Evolutionary conservation across 1,140 invertebrate genomes (phyloP), one percentile per base, ranked within the genome.

Genomic region (Cydia strobilella): DNA sequence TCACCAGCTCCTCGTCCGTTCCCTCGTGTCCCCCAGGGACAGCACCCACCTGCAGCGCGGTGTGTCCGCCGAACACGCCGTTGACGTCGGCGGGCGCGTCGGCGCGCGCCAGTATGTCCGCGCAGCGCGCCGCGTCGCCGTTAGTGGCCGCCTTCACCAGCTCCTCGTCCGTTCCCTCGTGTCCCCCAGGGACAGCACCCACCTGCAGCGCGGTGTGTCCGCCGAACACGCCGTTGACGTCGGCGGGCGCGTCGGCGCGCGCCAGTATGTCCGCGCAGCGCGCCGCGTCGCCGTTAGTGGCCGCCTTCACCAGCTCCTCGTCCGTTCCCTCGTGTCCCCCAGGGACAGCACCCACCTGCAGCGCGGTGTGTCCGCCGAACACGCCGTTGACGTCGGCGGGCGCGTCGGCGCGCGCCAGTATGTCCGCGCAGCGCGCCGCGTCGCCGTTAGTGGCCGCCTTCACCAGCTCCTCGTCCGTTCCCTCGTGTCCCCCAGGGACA

Each of bases 391-490:
- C 98, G 93, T 99, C 97, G 13, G 93, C 92, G 72, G 92, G 91
- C 59, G 93, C 81, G 74, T 88, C 89, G 4, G 84, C 86, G 3
- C 96, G 94, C 79, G 96, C 96, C 35, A 98, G 91, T 65, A 97
- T 96, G 88, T 99, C 97, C 84, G 98, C 97, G 84, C 97, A 98
- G 82, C 98, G 98, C 9, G 93, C 85, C 77, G 96, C 95, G 93
- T 99, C 98, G 6, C 98, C 98, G 92, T 98, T 99, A 1, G 98
- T 98, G 12, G 98, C 98, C 1, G 98, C 98, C 93, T 99, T 99
- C 1, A 99, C 98, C n/a, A 99, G 93, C 90, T 99, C 98, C 93
- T 99, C 98, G 83, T 98, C 99, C 0, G 98, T 96, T 93, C 99
- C 98, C 35, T n/a, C n/a, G n/a, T n/a, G n/a, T n/a, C n/a, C n/a